Percentiles rank a stretch among this genome's conserved stretches.
Conservation (phyloP, 64 coral and sea anemone genomes). For the Platygyra sinensis region DNA sequence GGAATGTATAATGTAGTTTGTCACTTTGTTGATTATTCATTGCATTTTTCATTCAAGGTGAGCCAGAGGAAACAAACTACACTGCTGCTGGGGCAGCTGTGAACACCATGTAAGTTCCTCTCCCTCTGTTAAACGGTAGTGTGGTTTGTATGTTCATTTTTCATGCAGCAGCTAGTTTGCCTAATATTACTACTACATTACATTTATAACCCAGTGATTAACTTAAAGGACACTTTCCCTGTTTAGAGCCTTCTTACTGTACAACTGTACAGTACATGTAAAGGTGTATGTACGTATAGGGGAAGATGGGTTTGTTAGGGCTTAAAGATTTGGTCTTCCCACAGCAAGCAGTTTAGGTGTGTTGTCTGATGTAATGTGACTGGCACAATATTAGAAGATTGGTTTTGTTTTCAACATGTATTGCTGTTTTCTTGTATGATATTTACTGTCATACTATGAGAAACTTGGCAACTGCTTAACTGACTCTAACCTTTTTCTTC, state of each 20-base stretch:
- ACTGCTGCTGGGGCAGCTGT: conserved; percentile 95
- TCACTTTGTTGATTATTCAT: not conserved
- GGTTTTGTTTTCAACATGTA: not conserved
- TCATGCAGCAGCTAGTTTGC: too few relatives aligned
- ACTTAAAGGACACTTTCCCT: too few relatives aligned
- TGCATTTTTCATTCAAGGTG: conserved; percentile 55
- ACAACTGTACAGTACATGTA: too few relatives aligned
- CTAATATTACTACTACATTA: too few relatives aligned
- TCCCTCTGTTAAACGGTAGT: not conserved
- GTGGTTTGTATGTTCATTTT: too few relatives aligned
- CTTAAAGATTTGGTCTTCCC: too few relatives aligned
- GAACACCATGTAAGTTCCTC: conserved; percentile 75
- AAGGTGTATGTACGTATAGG: too few relatives aligned
- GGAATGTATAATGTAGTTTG: not conserved
- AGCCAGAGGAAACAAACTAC: conserved; percentile 96
- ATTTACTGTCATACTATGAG: not conserved
- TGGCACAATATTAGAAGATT: not conserved
- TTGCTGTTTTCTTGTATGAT: not conserved
- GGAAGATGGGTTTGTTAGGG: too few relatives aligned
- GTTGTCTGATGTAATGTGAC: too few relatives aligned
- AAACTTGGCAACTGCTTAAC: not conserved
- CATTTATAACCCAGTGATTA: too few relatives aligned
- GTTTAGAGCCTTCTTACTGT: too few relatives aligned
- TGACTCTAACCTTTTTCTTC: not conserved
- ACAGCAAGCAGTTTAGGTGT: too few relatives aligned